Percentiles rank a stretch among this genome's conserved stretches.
Evolutionary conservation across 2,797 vertebrate genomes (phyloP).

Genomic region (Chelon labrosus): DNA sequence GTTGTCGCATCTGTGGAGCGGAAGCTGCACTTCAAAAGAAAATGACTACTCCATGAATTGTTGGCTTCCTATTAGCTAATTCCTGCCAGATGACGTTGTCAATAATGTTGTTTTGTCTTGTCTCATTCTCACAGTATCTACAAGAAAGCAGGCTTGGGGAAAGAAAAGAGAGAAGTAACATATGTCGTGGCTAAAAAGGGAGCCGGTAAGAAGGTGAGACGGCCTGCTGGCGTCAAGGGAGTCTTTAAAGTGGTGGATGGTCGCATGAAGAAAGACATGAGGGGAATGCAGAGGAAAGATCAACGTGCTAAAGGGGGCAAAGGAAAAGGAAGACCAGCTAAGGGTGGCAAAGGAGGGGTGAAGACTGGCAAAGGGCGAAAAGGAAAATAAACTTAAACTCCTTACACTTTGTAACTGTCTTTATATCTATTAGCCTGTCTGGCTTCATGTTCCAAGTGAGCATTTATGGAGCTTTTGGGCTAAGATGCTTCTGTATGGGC

Average conservation of each 20-base stretch:
- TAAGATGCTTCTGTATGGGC: constrained; percentile 13
- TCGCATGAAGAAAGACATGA: constrained; percentile 96
- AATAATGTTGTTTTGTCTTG: not conserved
- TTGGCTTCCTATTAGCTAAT: not conserved
- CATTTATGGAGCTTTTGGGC: constrained; percentile 20
- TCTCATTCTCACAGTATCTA: constrained; percentile 87
- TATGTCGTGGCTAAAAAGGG: constrained; percentile 95
- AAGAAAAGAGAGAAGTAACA: constrained; percentile 94
- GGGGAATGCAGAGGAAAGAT: constrained; percentile 88
- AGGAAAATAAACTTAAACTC: constrained; percentile 52
- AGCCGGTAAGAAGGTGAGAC: constrained; percentile 87
- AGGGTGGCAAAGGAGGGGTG: constrained; percentile 58
- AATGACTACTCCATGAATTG: not conserved
- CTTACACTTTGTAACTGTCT: not conserved
- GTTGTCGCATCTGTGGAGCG: not conserved
- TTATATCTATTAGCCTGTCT: constrained; percentile 1
- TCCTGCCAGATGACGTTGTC: not conserved
- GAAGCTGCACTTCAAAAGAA: not conserved
- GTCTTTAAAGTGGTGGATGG: constrained; percentile 95
- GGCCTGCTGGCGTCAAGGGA: constrained; percentile 92
- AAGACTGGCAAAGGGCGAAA: constrained; percentile 65
- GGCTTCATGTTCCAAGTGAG: constrained; percentile 3
- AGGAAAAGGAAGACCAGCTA: constrained; percentile 53
- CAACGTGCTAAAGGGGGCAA: constrained; percentile 71
- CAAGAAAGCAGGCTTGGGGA: constrained; percentile 95